Base-by-base conservation (phyloP, 2,888 invertebrate species). In the Hanleya hanleyi region DNA sequence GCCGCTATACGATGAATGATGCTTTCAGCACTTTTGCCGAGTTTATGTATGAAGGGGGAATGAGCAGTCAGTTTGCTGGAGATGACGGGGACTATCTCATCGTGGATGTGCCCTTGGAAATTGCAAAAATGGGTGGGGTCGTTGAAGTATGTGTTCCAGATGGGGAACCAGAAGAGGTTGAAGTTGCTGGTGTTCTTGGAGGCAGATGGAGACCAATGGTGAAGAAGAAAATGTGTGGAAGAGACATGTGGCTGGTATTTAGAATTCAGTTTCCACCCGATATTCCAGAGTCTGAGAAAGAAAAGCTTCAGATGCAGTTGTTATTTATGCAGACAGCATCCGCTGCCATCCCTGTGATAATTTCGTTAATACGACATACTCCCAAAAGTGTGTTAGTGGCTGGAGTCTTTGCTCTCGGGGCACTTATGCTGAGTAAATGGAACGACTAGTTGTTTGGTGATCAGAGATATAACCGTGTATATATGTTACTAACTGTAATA, bases 31-130 rank as follows among this genome's bases (percentile, higher is more conserved):
- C 57, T 4, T 57, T 57, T 57, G 18, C 57, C 4, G 57, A 57
- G 57, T 57, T 57, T 29, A 57, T 57, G 57, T 57, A 57, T 57
- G 57, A 57, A 32, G 57, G 57, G 4, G 57, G 57, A 2, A 12
- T 22, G 5, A 26, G 29, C 2, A 29, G 26, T 29, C 18, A 18
- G 2, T 57, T 57, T 57, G 57, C 57, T 3, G 57, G 57, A 26
- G 57, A 57, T 4, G 57, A 57, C 29, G 57, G 57, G 1, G 57
- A 57, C 22, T 57, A 57, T 26, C 22, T 57, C 29, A 57, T 57
- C 12, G 57, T 57, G 26, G 57, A 57, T 26, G 57, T 57, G 15
- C 57, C 57, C 9, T 26, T 57, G 29, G 57, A 57, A 2, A 32
- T 57, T 15, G 57, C 57, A 15, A 57, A 57, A 26, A 22, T 32